Percentiles rank a stretch among this genome's conserved stretches.
Evolutionary conservation across 2,888 invertebrate species (phyloP).

Genomic region (Andrena hattorfiana): DNA sequence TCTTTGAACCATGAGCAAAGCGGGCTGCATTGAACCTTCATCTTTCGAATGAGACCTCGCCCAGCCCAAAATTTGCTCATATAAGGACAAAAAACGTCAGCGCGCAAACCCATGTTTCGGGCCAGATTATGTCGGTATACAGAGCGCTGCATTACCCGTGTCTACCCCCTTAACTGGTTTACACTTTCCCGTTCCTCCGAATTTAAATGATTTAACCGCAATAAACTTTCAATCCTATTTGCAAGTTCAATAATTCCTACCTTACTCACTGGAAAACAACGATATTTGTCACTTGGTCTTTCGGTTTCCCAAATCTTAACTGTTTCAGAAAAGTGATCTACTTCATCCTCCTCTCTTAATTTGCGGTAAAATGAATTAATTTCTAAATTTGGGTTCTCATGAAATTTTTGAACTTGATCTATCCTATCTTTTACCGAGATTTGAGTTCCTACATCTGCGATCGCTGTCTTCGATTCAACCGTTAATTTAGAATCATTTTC

Average conservation of each 20-base stretch:
- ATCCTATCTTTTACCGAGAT: background rate
- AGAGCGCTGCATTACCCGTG: no score
- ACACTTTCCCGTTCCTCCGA: background rate
- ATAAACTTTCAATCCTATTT: background rate
- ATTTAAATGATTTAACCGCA: slow-evolving; percentile 3
- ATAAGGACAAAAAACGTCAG: no score
- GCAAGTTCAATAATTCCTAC: background rate
- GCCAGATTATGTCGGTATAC: no score
- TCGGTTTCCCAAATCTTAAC: background rate
- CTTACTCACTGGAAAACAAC: background rate
- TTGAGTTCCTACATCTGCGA: background rate
- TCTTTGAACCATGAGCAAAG: no score
- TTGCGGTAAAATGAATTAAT: background rate
- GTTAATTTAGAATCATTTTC: background rate
- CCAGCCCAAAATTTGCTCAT: no score
- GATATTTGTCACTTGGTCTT: background rate
- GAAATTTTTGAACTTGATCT: background rate
- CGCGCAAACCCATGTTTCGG: no score
- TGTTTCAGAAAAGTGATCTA: background rate
- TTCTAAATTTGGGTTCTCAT: background rate
- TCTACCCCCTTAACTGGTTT: no score
- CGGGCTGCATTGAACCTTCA: no score
- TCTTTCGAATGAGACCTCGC: no score
- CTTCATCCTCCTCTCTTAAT: background rate
- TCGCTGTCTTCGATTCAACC: background rate